These are phyloP conservation scores for Marisa cornuarietis DNA, from an alignment of 1,140 invertebrate species.

Conservation along the genomic window DNA sequence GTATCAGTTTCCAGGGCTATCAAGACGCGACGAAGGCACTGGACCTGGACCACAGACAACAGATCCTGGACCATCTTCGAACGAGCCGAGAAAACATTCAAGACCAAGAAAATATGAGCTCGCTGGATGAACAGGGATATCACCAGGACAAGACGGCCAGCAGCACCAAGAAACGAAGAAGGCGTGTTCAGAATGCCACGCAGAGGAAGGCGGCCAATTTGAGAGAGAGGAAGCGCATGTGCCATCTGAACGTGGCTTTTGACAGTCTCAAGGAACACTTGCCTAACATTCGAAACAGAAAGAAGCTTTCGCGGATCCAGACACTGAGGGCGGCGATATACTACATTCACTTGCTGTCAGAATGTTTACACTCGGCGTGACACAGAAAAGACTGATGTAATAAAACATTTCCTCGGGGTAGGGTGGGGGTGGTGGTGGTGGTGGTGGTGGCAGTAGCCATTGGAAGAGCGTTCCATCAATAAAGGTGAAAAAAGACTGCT, in stretches of 20 bases:
- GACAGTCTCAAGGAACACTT: constrained; percentile 72
- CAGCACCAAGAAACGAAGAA: constrained; percentile 25
- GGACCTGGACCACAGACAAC: constrained; percentile 2
- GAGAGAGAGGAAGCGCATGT: constrained; percentile 92
- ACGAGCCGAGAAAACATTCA: constrained; percentile 5
- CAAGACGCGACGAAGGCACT: not conserved
- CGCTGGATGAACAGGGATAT: not conserved
- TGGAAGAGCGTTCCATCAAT: not conserved
- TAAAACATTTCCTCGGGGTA: not conserved
- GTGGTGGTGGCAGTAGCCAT: not conserved
- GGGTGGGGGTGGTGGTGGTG: not conserved
- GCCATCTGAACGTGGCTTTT: constrained; percentile 96
- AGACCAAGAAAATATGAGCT: not conserved
- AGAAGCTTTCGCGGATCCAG: constrained; percentile 94
- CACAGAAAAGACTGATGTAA: not conserved
- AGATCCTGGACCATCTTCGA: not conserved
- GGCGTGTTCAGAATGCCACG: constrained; percentile 40
- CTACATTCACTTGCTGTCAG: constrained; percentile 96
- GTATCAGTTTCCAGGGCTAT: not conserved
- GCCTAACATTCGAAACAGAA: constrained; percentile 97
- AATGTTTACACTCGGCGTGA: constrained; percentile 62
- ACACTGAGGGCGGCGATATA: constrained; percentile 94
- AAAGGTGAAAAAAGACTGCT: not conserved
- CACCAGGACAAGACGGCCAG: not conserved
- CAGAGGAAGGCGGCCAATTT: constrained; percentile 52